Evolutionary conservation across 2,888 invertebrate species (phyloP).

Genomic region (Phalera bucephala): DNA sequence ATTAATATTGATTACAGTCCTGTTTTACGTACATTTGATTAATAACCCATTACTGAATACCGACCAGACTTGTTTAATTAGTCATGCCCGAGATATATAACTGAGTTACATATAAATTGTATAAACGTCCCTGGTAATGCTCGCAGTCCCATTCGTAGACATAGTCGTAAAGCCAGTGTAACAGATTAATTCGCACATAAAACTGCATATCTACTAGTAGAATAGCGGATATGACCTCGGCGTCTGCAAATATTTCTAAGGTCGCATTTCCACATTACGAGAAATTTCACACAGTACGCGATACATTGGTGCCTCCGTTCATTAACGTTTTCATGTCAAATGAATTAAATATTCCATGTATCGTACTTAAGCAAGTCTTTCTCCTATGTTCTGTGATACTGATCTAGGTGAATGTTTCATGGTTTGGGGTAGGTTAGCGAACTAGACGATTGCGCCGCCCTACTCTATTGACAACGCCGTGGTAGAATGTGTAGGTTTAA

Average conservation of each 20-base stretch:
- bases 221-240: neutral
- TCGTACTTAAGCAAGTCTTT: neutral
- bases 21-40: no score
- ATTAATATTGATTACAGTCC: no score
- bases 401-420: constrained; percentile 1
- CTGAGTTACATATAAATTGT: no score
- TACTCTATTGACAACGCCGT: neutral
- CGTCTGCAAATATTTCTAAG: neutral
- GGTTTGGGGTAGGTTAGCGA: constrained; percentile 3
- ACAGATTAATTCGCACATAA: no score
- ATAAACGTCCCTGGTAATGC: no score
- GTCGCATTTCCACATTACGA: neutral
- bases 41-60: no score
- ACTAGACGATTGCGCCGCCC: constrained; percentile 1
- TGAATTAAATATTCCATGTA: constrained; percentile 1
- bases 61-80: no score
- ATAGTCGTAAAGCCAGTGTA: no score
- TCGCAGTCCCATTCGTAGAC: no score
- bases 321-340: neutral
- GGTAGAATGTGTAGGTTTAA: neutral
- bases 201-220: no score
- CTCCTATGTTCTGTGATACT: neutral
- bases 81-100: no score
- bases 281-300: neutral
- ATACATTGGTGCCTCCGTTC: neutral